Conservation (phyloP, 1,140 invertebrate species). For the Eurosta solidaginis region DNA sequence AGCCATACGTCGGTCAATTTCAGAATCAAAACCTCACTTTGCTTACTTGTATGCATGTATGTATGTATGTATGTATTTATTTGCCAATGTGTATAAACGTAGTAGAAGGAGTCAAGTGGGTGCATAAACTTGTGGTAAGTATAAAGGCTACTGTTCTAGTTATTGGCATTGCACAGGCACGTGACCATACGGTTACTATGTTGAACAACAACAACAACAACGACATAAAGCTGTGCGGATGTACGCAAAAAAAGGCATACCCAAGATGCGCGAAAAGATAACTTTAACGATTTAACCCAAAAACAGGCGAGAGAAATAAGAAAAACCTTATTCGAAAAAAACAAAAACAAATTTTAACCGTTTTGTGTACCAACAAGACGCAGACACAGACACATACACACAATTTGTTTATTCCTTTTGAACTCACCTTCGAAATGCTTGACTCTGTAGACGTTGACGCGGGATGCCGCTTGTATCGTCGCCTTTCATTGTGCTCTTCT, state of each 20-base stretch:
- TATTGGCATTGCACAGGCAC: neutral
- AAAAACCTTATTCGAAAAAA: too few relatives aligned
- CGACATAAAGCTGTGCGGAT: too few relatives aligned
- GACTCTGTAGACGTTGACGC: constrained; percentile 30
- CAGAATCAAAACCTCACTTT: neutral
- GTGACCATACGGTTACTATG: neutral
- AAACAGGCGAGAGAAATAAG: neutral
- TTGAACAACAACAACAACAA: neutral
- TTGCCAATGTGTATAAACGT: neutral
- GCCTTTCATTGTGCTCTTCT: constrained; percentile 30
- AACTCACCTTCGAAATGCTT: constrained; percentile 33
- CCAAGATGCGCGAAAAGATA: constrained; percentile 18
- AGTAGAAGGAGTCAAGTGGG: neutral
- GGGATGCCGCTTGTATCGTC: constrained; percentile 30
- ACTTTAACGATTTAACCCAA: neutral
- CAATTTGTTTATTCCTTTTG: neutral
- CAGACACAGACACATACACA: neutral
- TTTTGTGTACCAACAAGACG: neutral
- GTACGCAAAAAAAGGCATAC: neutral
- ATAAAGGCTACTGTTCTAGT: neutral
- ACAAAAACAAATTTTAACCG: neutral
- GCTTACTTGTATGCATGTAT: too few relatives aligned
- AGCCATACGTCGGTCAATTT: neutral
- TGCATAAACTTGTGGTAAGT: neutral
- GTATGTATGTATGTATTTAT: too few relatives aligned